phyloP scores from a whole-genome alignment of 2,797 vertebrate species.

The Anniella stebbinsi region DNA sequence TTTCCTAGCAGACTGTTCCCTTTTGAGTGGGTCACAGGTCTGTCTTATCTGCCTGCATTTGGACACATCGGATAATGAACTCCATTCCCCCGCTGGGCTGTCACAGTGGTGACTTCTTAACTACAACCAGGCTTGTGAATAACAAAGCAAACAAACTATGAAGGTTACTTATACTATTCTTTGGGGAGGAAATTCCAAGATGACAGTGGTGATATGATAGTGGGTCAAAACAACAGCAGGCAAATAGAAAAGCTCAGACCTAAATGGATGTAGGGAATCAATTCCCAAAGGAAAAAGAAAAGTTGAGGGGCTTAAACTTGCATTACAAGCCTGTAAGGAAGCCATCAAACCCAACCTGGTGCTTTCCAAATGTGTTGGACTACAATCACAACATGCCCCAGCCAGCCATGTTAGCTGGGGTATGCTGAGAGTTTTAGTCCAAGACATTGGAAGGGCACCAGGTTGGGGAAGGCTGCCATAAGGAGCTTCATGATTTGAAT shows the following conservation, averaged over 20 bases:
- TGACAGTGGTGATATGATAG: constrained; percentile 45
- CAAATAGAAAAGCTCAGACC: constrained; percentile 42
- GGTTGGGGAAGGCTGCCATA: too few relatives aligned
- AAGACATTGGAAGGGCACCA: too few relatives aligned
- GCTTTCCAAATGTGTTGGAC: too few relatives aligned
- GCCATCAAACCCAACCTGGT: too few relatives aligned
- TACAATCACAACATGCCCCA: too few relatives aligned
- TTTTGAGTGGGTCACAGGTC: background rate
- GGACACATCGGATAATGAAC: constrained; percentile 37
- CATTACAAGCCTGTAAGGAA: background rate
- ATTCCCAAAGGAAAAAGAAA: constrained; percentile 20
- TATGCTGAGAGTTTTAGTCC: too few relatives aligned
- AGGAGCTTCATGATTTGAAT: constrained; percentile 14
- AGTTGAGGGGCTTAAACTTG: constrained; percentile 31
- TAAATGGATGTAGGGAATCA: constrained; percentile 4
- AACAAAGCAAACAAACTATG: constrained; percentile 1
- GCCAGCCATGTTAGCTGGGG: too few relatives aligned
- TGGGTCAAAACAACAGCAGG: constrained; percentile 40
- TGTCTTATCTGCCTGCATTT: constrained; percentile 36
- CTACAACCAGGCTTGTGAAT: constrained; percentile 22
- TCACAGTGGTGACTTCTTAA: background rate
- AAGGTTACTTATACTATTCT: constrained; percentile 13
- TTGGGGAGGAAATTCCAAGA: constrained; percentile 38
- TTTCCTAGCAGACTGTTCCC: background rate
- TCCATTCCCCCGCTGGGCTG: background rate